These are phyloP conservation scores for Pangasianodon hypophthalmus DNA, from an alignment of 2,113 vertebrate species.

Conservation along the genomic window DNA sequence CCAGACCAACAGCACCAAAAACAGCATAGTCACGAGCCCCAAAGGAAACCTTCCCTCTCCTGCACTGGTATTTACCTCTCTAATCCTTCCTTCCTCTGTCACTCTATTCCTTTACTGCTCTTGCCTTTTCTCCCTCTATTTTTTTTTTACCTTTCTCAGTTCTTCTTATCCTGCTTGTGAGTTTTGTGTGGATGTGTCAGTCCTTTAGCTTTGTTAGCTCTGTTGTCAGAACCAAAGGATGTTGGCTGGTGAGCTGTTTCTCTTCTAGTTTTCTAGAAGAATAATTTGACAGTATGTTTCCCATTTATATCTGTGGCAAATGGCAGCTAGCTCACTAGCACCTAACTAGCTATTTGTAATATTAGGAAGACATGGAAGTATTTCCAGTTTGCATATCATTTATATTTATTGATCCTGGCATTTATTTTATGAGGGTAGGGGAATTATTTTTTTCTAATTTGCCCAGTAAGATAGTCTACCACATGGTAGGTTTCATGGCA, in stretches of 20 bases:
- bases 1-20: conserved; percentile 96
- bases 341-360: neutral
- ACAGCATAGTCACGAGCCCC: conserved; percentile 91
- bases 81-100: conserved; percentile 47
- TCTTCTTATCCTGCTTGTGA: neutral
- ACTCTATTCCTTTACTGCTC: neutral
- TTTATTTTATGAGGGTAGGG: neutral
- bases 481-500: neutral
- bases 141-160: neutral
- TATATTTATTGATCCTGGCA: neutral
- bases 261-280: neutral
- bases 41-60: conserved; percentile 91
- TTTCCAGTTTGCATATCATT: neutral
- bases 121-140: neutral
- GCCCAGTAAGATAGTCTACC: neutral
- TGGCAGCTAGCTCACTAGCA: neutral
- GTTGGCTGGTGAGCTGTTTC: neutral
- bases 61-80: conserved; percentile 87
- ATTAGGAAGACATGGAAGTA: neutral
- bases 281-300: neutral
- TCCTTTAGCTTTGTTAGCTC: neutral
- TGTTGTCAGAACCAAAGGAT: neutral
- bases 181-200: conserved; percentile 24
- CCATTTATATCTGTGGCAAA: neutral
- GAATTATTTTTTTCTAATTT: neutral